phyloP scores from a whole-genome alignment of 1,140 invertebrate genomes.

The Heterodera carotae region DNA sequence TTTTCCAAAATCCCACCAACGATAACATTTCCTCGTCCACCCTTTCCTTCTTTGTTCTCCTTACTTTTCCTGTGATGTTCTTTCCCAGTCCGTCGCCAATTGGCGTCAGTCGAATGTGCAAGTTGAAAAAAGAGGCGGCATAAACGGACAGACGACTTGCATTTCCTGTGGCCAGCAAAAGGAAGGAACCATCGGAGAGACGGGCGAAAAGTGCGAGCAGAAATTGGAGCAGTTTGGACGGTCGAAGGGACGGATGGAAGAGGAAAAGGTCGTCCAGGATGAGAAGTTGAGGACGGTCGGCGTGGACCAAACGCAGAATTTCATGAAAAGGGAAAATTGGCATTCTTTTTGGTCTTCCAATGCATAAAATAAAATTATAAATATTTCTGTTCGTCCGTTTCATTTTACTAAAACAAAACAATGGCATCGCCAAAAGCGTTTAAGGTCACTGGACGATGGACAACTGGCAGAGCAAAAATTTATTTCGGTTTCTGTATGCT shows the following conservation, averaged over 20 bases:
- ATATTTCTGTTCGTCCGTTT: too few species aligned
- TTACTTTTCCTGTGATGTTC: conserved; percentile 39
- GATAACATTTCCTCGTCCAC: too few species aligned
- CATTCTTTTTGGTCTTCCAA: not conserved
- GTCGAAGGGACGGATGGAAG: conserved; percentile 24
- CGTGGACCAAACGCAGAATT: not conserved
- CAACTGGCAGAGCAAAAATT: too few species aligned
- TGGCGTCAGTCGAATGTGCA: conserved; percentile 21
- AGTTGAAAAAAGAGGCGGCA: conserved; percentile 10
- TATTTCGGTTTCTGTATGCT: too few species aligned
- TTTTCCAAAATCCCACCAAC: too few species aligned
- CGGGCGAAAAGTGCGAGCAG: conserved; percentile 10
- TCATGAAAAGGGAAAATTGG: not conserved
- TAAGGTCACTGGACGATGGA: too few species aligned
- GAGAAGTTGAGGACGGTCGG: not conserved
- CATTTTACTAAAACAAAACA: too few species aligned
- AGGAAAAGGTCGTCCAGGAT: conserved; percentile 32
- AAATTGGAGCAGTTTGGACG: conserved; percentile 29
- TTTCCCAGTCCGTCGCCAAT: conserved; percentile 41
- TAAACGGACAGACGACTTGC: conserved; percentile 7
- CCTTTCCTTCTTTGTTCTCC: not conserved
- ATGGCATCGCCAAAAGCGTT: too few species aligned
- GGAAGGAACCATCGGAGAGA: conserved; percentile 31
- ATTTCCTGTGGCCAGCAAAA: conserved; percentile 7
- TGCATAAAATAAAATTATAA: not conserved